Evolutionary conservation across 2,888 invertebrate species (phyloP).

Genomic region (Troides helena): DNA sequence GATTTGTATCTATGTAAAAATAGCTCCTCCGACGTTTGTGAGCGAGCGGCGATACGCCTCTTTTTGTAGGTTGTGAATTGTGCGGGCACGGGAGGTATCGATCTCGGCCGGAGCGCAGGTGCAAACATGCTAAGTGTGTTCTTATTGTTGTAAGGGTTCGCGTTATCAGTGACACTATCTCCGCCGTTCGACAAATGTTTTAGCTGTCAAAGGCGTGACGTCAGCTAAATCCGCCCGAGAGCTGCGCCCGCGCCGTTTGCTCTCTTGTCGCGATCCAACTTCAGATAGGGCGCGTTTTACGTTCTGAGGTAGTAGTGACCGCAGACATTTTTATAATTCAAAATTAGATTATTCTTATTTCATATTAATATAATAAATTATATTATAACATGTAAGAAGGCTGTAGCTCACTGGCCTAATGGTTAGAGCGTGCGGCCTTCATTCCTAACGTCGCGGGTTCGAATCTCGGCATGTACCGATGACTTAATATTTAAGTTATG

Average conservation of each 20-base stretch:
- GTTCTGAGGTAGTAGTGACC: slow-evolving; percentile 39
- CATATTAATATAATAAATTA: not conserved
- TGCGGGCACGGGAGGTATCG: slow-evolving; percentile 61
- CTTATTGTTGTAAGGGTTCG: slow-evolving; percentile 79
- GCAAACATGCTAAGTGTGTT: slow-evolving; percentile 80
- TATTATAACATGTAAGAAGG: not conserved
- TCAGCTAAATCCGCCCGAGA: slow-evolving; percentile 64
- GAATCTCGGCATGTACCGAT: no score
- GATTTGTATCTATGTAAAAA: slow-evolving; percentile 30
- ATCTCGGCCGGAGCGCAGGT: slow-evolving; percentile 68
- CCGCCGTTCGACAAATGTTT: slow-evolving; percentile 77
- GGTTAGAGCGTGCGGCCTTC: no score
- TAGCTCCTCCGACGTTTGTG: slow-evolving; percentile 19
- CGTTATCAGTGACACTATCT: slow-evolving; percentile 80
- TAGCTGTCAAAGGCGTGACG: slow-evolving; percentile 78
- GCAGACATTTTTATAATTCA: slow-evolving; percentile 27
- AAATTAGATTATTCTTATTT: not conserved
- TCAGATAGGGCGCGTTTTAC: slow-evolving; percentile 52
- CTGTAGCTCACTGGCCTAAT: no score
- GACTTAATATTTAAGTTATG: no score
- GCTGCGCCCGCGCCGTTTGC: slow-evolving; percentile 50
- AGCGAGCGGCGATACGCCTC: slow-evolving; percentile 39
- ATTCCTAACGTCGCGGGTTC: no score
- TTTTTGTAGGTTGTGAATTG: slow-evolving; percentile 52
- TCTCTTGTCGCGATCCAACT: slow-evolving; percentile 53